These are phyloP conservation scores for Pseudorhombus dupliciocellatus DNA, from an alignment of 2,113 vertebrate species.

Conservation along the genomic window DNA sequence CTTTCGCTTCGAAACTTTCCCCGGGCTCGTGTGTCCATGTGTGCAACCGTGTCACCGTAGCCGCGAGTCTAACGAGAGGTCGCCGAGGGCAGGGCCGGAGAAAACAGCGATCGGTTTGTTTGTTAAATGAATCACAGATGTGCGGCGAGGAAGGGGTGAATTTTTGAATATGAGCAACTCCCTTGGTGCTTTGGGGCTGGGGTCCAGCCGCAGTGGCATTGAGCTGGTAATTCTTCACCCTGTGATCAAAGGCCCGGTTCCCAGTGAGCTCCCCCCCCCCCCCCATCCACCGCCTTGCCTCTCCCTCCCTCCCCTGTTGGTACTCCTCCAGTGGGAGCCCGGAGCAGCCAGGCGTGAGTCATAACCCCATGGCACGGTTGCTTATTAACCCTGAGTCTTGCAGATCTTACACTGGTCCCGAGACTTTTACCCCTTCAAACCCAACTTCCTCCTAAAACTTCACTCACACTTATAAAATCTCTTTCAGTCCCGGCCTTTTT, in stretches of 20 bases:
- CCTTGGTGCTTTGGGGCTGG: constrained; percentile 44
- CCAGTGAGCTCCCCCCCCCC: constrained; percentile 42
- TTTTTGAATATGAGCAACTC: constrained; percentile 51
- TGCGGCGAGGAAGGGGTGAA: constrained; percentile 29
- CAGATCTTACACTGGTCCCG: constrained; percentile 40
- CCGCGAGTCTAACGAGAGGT: constrained; percentile 52
- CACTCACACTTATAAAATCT: constrained; percentile 20
- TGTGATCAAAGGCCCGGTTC: constrained; percentile 74
- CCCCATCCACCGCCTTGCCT: constrained; percentile 24
- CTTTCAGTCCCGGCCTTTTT: constrained; percentile 3
- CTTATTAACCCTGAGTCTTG: constrained; percentile 64
- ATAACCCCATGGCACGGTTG: constrained; percentile 49
- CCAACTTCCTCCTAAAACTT: constrained; percentile 25
- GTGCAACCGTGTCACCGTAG: constrained; percentile 6
- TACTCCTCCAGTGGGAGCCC: constrained; percentile 45
- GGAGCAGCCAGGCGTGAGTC: constrained; percentile 56
- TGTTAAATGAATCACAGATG: constrained; percentile 31
- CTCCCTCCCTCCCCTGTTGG: constrained; percentile 12
- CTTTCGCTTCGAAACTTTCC: not conserved
- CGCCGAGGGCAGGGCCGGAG: constrained; percentile 28
- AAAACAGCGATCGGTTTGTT: constrained; percentile 52
- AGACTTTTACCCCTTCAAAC: constrained; percentile 42
- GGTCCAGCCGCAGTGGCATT: constrained; percentile 64
- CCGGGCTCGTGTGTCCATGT: not conserved
- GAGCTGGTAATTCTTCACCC: constrained; percentile 74